Evolutionary conservation across 2,888 invertebrate species (phyloP), one percentile per base, ranked within the genome.

Genomic region (Eupeodes luniger): DNA sequence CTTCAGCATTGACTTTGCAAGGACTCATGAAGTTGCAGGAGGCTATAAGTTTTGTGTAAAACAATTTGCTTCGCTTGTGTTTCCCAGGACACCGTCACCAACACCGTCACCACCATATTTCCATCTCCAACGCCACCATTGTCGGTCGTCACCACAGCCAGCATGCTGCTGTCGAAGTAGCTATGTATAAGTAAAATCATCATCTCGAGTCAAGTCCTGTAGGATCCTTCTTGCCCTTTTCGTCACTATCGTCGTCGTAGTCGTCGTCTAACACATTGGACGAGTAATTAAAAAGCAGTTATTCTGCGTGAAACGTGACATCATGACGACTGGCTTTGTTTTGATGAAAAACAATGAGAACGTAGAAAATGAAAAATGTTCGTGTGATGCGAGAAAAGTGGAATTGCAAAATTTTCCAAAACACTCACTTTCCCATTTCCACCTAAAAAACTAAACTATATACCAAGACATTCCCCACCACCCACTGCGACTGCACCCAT

Each of bases 301-400:
- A 87, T 87, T 87, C 76, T 85, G 88, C 88, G 88, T 85, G 85
- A 78, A 88, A 88, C 88, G 88, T 88, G 88, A 85, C 85, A 85
- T 85, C 88, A 88, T 75, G 85, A 85, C 81, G 78, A 88, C 85
- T 85, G 81, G 62, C 67, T 81, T 88, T 88, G 88, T 85, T 85
- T 81, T 85, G 81, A 85, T 66, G 49, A 36, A 86, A 67, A 82
- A 75, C 51, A 80, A 81, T 70, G 59, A 82, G 61, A 86, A 61
- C 67, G 57, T 81, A 55, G 74, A 59, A 74, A 66, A 70, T 72
- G 69, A 77, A 78, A 81, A 67, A 61, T 66, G 66, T 81, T 61
- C 51, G 59, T 53, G 51, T 57, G 27, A 27, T 27, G 51, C 53
- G n/a, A n/a, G 53, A 51, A 75, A 59, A 67, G 66, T 72, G 72